Evolutionary conservation across 2,888 invertebrate species (phyloP).

Genomic region (Aspidapion aeneum): DNA sequence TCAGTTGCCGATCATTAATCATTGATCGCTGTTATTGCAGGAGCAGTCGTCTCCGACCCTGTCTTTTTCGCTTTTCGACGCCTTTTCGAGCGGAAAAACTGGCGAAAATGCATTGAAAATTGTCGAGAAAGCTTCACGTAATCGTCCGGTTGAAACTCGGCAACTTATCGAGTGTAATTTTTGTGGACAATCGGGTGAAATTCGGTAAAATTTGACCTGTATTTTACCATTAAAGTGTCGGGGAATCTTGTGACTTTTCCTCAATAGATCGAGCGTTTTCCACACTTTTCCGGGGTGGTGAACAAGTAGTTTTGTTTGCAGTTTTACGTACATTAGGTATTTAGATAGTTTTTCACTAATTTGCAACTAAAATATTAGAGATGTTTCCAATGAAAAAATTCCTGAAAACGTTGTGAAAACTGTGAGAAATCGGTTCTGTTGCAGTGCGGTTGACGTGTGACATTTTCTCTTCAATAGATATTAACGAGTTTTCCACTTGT

Average conservation of each 20-base stretch:
- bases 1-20: constrained; percentile 44
- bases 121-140: too few relatives aligned
- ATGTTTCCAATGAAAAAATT: too few relatives aligned
- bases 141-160: not conserved
- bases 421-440: too few relatives aligned
- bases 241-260: not conserved
- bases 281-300: not conserved
- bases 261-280: not conserved
- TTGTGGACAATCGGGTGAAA: not conserved
- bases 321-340: not conserved
- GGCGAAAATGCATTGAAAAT: constrained; percentile 31
- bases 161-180: not conserved
- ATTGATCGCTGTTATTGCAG: constrained; percentile 41
- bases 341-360: not conserved
- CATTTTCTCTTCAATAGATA: too few relatives aligned
- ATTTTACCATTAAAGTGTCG: not conserved
- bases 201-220: not conserved
- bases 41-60: constrained; percentile 17
- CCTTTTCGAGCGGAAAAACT: constrained; percentile 19
- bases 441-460: too few relatives aligned
- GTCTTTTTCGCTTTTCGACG: constrained; percentile 29
- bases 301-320: not conserved
- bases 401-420: too few relatives aligned
- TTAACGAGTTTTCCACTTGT: too few relatives aligned
- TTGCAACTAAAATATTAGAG: not conserved